Base-by-base conservation (phyloP, 2,888 invertebrate genomes). In the Meganola albula region DNA sequence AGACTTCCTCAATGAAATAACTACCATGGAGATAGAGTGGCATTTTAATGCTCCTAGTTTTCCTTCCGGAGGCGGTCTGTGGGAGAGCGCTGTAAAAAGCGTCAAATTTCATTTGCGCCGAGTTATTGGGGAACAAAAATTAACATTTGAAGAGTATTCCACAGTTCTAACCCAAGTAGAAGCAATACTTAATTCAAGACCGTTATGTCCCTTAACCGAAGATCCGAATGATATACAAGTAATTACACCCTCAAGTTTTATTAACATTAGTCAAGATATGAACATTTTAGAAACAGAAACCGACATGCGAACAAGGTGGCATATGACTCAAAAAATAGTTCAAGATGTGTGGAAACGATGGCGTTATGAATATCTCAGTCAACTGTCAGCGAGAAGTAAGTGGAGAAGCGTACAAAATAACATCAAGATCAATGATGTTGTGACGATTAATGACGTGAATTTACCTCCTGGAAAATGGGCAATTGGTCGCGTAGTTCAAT, bases 261-360 rank as follows among this genome's bases (percentile, higher is more conserved):
- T 28, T n/a, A 20, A 2, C 8, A 20, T 7, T n/a, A 20, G n/a
- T 20, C 7, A n/a, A n/a, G 20, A n/a, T 3, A 5, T n/a, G 2
- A 20, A 7, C 1, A 11, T 31, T 9, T 31, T 35, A 10, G 10
- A 35, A 16, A 30, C 30, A 12, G 7, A 14, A 10, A 14, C 30
- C 16, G 30, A 35, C 14, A 26, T 27, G 1, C 21, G 35, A 8
- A 35, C 25, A 1, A 12, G 29, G 9, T 34, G 29, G 34, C 13
- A 30, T 10, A 11, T 34, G 6, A 25, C 16, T 10, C 14, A 25
- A 4, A 25, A 30, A 22, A 1, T 34, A 14, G 13, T 14, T 10
- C 25, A 29, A 9, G 24, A 36, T 8, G 16, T 35, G 5, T 23
- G 23, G 23, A 23, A 23, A 10, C 23, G 23, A 5, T 26, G 26